These are phyloP conservation scores for Celastrina argiolus DNA, from an alignment of 2,888 invertebrate genomes.

Conservation along the genomic window DNA sequence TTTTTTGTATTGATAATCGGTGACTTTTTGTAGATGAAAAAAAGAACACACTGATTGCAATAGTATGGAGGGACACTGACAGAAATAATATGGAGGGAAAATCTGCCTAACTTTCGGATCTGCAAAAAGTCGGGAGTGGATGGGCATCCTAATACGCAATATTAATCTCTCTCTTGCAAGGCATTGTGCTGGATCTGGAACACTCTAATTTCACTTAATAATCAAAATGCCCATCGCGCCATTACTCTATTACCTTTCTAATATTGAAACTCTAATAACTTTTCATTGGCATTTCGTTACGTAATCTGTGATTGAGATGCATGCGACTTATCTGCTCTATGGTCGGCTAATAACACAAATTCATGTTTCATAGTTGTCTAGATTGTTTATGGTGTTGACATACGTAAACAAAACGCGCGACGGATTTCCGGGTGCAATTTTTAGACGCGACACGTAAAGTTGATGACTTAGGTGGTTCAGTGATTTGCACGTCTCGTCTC, in stretches of 20 bases:
- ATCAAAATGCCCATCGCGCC: conserved; percentile 24
- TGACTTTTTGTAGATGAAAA: too few relatives aligned
- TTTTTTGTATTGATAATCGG: too few relatives aligned
- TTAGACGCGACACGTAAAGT: too few relatives aligned
- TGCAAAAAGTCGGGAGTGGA: too few relatives aligned
- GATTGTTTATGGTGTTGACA: neutral
- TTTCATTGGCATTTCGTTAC: conserved; percentile 27
- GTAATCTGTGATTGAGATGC: conserved; percentile 31
- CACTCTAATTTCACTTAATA: conserved; percentile 28
- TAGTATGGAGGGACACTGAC: too few relatives aligned
- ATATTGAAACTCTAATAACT: conserved; percentile 30
- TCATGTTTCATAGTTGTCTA: conserved; percentile 34
- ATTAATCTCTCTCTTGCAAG: conserved; percentile 8
- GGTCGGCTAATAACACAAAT: conserved; percentile 39
- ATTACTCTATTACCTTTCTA: conserved; percentile 52
- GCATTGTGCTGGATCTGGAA: conserved; percentile 9
- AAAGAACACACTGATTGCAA: too few relatives aligned
- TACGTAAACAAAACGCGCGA: too few relatives aligned
- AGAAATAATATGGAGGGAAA: too few relatives aligned
- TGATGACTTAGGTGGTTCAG: too few relatives aligned
- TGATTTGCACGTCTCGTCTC: too few relatives aligned
- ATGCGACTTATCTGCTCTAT: conserved; percentile 34
- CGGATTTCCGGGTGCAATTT: neutral
- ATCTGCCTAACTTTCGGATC: too few relatives aligned
- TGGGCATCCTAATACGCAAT: conserved; percentile 1